Percentiles rank a stretch among this genome's conserved stretches.
Evolutionary conservation across 2,113 vertebrate species (phyloP).

Genomic region (Euleptes europaea): DNA sequence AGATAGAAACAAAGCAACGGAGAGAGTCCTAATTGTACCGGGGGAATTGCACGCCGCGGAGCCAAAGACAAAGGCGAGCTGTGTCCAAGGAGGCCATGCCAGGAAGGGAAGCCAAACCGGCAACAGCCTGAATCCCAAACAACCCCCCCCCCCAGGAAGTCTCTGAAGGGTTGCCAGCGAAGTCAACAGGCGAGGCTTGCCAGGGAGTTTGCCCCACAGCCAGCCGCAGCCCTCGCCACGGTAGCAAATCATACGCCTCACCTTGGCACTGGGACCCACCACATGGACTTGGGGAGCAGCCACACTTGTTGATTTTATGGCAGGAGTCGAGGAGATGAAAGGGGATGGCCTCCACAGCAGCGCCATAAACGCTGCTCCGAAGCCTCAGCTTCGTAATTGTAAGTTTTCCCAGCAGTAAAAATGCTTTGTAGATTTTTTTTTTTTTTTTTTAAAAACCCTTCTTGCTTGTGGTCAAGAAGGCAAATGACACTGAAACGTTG

Average conservation of each 20-base stretch:
- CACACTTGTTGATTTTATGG: conserved; percentile 43
- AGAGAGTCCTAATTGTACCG: conserved; percentile 63
- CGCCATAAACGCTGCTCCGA: conserved; percentile 35
- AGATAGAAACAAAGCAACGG: conserved; percentile 67
- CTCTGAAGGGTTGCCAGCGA: conserved; percentile 64
- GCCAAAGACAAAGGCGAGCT: conserved; percentile 65
- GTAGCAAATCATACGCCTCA: conserved; percentile 10
- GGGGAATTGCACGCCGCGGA: conserved; percentile 48
- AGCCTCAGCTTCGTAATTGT: conserved; percentile 24
- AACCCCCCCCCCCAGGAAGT: conserved; percentile 39
- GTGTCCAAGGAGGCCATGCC: conserved; percentile 61
- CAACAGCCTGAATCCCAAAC: conserved; percentile 60
- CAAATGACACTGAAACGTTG: neutral
- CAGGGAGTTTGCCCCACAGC: conserved; percentile 40
- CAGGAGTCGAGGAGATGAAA: conserved; percentile 47
- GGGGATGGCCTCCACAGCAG: conserved; percentile 31
- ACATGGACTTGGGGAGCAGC: conserved; percentile 16
- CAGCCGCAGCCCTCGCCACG: conserved; percentile 44
- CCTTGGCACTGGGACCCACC: conserved; percentile 47
- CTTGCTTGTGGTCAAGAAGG: neutral
- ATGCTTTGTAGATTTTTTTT: conserved; percentile 26
- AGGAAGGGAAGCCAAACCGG: conserved; percentile 60
- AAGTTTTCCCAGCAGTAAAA: conserved; percentile 42
- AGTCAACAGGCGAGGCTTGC: conserved; percentile 57
- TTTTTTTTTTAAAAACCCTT: conserved; percentile 6